A percentile compares a stretch with the other conserved stretches of the same genome.
Evolutionary conservation across 2,113 vertebrate genomes (phyloP).

Genomic region (Myotis yumanensis): DNA sequence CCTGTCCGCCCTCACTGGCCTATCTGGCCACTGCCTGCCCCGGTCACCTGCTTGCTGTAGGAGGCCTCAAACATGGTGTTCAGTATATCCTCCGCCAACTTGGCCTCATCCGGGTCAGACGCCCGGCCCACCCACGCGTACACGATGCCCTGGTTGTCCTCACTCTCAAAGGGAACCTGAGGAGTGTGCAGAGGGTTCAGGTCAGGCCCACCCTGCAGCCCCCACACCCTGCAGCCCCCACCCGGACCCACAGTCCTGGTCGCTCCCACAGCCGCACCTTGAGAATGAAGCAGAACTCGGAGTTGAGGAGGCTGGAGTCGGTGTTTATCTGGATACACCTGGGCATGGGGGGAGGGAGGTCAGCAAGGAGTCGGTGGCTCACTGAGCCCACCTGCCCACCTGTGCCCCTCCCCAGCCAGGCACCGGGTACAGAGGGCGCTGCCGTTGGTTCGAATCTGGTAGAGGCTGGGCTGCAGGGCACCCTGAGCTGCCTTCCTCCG

Average conservation of each 20-base stretch:
- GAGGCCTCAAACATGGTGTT: slow-evolving; percentile 97
- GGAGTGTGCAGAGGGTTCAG: not conserved
- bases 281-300: slow-evolving; percentile 98
- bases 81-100: slow-evolving; percentile 96
- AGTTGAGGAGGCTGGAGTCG: slow-evolving; percentile 94
- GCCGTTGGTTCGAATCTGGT: slow-evolving; percentile 97
- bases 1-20: fast-evolving
- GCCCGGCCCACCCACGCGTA: slow-evolving; percentile 98
- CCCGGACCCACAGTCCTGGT: not conserved
- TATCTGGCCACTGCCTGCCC: fast-evolving
- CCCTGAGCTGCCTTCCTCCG: slow-evolving; percentile 90
- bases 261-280: slow-evolving; percentile 85
- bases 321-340: slow-evolving; percentile 98
- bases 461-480: slow-evolving; percentile 92
- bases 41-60: slow-evolving; percentile 95
- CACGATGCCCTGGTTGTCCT: slow-evolving; percentile 97
- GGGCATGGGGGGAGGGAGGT: not conserved
- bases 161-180: slow-evolving; percentile 98
- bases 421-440: slow-evolving; percentile 97
- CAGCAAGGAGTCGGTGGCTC: not conserved
- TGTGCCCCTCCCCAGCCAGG: not conserved
- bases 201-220: not conserved
- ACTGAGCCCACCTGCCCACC: fast-evolving
- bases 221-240: fast-evolving
- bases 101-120: slow-evolving; percentile 95